These are phyloP conservation scores for Rhyzopertha dominica DNA, from an alignment of 1,140 invertebrate species.

Conservation along the genomic window DNA sequence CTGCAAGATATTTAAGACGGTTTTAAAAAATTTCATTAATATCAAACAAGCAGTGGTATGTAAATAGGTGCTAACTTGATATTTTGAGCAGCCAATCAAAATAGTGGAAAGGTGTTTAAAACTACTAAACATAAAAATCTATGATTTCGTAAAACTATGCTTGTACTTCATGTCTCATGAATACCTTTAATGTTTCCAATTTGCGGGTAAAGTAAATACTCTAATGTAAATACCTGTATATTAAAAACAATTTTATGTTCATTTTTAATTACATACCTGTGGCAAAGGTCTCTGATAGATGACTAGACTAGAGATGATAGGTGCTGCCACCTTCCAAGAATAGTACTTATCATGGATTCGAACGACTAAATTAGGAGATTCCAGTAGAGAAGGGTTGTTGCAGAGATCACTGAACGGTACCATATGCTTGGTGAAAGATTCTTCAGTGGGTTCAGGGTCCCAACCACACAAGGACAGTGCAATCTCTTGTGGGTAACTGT, in stretches of 20 bases:
- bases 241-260: not conserved
- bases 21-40: too few relatives aligned
- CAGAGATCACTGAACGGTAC: conserved; percentile 81
- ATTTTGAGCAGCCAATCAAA: too few relatives aligned
- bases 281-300: conserved; percentile 80
- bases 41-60: too few relatives aligned
- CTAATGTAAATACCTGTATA: conserved; percentile 6
- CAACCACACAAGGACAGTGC: conserved; percentile 79
- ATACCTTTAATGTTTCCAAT: too few relatives aligned
- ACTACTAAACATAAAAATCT: too few relatives aligned
- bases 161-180: too few relatives aligned
- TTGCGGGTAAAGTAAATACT: too few relatives aligned
- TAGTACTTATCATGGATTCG: conserved; percentile 83
- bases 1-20: too few relatives aligned
- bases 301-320: conserved; percentile 78
- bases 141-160: too few relatives aligned
- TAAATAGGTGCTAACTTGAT: too few relatives aligned
- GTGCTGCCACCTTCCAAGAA: conserved; percentile 82
- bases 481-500: conserved; percentile 55
- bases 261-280: conserved; percentile 46
- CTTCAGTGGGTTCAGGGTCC: conserved; percentile 57
- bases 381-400: conserved; percentile 70
- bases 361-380: conserved; percentile 82
- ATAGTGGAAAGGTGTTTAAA: too few relatives aligned
- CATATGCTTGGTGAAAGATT: conserved; percentile 69